Conservation (phyloP, 2,797 vertebrate species). For the Dendrocincla tyrannina region DNA sequence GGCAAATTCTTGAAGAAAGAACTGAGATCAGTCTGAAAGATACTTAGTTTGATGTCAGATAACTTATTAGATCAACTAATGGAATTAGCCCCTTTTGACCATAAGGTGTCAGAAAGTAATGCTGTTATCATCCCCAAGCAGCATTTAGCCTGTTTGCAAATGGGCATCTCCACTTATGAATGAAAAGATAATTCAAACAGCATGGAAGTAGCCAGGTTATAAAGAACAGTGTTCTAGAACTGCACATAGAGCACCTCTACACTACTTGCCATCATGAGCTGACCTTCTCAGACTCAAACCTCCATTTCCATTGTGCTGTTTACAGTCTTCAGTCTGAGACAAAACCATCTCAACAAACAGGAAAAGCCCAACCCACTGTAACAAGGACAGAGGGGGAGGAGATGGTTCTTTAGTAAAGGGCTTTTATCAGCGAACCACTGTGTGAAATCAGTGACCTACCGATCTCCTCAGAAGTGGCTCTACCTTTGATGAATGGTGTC, state of each 20-base stretch:
- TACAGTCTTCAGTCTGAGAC: neutral
- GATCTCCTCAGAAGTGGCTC: neutral
- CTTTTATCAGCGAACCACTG: neutral
- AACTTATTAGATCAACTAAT: neutral
- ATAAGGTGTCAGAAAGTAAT: neutral
- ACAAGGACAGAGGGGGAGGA: rapidly evolving
- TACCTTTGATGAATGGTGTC: neutral
- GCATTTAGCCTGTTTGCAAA: neutral
- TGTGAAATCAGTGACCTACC: neutral
- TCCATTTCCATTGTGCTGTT: neutral
- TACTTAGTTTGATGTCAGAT: neutral
- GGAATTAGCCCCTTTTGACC: neutral
- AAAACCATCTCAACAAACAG: rapidly evolving
- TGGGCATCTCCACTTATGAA: neutral
- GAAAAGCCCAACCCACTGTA: neutral
- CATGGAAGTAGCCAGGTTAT: neutral
- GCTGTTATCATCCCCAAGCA: neutral
- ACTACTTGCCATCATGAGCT: neutral
- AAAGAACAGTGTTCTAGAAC: neutral
- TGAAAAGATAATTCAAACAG: neutral
- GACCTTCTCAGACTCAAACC: neutral
- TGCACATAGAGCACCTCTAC: neutral
- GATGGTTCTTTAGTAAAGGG: neutral
- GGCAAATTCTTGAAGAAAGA: neutral
- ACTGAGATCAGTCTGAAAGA: neutral